Conservation (phyloP, 2,888 invertebrate genomes). For the Carcina quercana region DNA sequence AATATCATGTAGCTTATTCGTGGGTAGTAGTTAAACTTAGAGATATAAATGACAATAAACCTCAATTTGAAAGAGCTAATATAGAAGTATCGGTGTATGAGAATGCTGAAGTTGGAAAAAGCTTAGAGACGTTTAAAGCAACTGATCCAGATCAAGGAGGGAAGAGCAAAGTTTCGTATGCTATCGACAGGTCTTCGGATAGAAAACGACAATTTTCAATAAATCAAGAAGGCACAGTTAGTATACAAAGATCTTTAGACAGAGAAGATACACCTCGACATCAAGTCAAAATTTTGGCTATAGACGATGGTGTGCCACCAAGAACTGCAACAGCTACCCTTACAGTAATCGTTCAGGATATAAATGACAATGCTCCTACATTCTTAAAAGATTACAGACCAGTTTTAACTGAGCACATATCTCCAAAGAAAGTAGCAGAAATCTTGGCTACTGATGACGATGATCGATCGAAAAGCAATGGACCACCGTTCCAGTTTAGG, state of each 20-base stretch:
- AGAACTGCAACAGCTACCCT: conserved; percentile 95
- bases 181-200: conserved; percentile 94
- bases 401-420: conserved; percentile 93
- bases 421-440: conserved; percentile 93
- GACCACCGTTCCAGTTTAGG: conserved; percentile 96
- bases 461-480: conserved; percentile 94
- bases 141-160: conserved; percentile 97
- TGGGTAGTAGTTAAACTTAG: conserved; percentile 95
- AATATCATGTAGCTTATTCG: conserved; percentile 96
- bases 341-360: conserved; percentile 95
- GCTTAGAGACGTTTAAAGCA: conserved; percentile 94
- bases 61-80: conserved; percentile 94
- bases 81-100: conserved; percentile 94
- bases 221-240: conserved; percentile 95
- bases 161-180: conserved; percentile 92
- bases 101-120: conserved; percentile 92
- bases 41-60: conserved; percentile 98
- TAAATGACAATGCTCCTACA: conserved; percentile 95
- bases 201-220: conserved; percentile 95
- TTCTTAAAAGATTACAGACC: conserved; percentile 95
- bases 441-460: conserved; percentile 95
- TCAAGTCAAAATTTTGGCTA: conserved; percentile 96
- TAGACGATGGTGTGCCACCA: conserved; percentile 94
- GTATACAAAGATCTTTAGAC: conserved; percentile 93
- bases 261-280: conserved; percentile 96